Evolutionary conservation across 2,888 invertebrate species (phyloP), one percentile per base, ranked within the genome.

Genomic region (Drosophila robusta): DNA sequence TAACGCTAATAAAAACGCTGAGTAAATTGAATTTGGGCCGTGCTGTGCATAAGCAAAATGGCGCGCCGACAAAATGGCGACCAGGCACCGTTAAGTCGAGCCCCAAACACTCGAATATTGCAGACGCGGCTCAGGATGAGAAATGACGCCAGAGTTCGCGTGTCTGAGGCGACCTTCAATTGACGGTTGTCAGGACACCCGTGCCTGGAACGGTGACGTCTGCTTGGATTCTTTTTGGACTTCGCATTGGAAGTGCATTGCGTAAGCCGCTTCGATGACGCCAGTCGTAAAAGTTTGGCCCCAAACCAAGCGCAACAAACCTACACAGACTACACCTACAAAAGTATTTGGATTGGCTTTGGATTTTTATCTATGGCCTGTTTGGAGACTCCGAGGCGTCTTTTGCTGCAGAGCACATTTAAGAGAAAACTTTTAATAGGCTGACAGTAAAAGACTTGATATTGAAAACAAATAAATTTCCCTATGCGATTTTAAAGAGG

Each of bases 101-200:
- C 24, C 47, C 12, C 29, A 65, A 22, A 45, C 45, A 51, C 63
- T 46, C 39, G 11, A 42, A 29, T 38, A 63, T 29, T 65, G 63
- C 63, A 47, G 18, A 7, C 24, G 16, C 12, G 3, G 36, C 29
- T 7, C 29, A 46, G 38, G 29, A 56, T 22, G 44, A 44, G 38
- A 52, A n/a, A 57, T 77, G 73, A 74, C 78, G 76, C 62, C 77
- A 76, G 29, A 50, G 49, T 5, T 77, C 44, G 77, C 76, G 39
- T 77, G 76, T 51, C 26, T 49, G 1, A 29, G 1, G 14, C 14
- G 72, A 76, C 72, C 75, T 75, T 72, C 68, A 64, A 11, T 42
- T 8, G 18, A 26, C 41, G 54, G 47, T 32, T 49, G 39, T 24
- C n/a, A 18, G 7, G 9, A 34, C 4, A 16, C n/a, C 29, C 39